Evolutionary conservation across 2,113 vertebrate species (phyloP), one percentile per base, ranked within the genome.

Genomic region (Callipepla squamata): DNA sequence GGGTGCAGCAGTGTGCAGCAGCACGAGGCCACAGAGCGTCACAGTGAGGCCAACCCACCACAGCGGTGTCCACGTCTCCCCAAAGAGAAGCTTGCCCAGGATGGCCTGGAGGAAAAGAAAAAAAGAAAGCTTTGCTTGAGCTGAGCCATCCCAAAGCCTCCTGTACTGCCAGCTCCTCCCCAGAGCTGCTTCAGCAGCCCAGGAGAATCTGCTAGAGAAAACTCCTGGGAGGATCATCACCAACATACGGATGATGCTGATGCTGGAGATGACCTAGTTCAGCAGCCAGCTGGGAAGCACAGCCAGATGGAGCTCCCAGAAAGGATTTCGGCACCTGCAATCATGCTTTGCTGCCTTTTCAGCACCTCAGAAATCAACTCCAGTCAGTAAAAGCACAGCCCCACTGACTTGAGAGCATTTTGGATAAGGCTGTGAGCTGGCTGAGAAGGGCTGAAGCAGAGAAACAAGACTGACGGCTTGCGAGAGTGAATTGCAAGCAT

Each of bases 31-130:
- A 0, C 98, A 98, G 80, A 99, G 98, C 1, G 97, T 99, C 95
- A 99, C 30, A 32, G 98, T 91, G 14, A 99, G 98, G n/a, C 99
- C 99, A 0, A 98, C 97, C 98, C 99, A 99, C 99, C 99, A 99
- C 95, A 99, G 85, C 9, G 97, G 95, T 0, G 98, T 97, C 96
- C 98, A 98, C 1, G 97, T 98, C 96, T 99, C 99, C 72, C 98
- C 97, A 0, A 99, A 99, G 78, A 99, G 97, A 92, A 98, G 73
- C 84, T 98, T 98, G 65, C 99, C 99, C 82, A 99, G 97, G 88
- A 99, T 93, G 72, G 99, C 99, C 99, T 99, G 96, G 11, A 80
- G 10, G 68, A 85, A 91, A 90, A 85, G 63, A 86, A 4, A 75
- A 8, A 48, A 14, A 53, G 44, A 85, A 94, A 85, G 28, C 5